Conservation (phyloP, 2,113 vertebrate genomes). For the Oostethus manadensis region DNA sequence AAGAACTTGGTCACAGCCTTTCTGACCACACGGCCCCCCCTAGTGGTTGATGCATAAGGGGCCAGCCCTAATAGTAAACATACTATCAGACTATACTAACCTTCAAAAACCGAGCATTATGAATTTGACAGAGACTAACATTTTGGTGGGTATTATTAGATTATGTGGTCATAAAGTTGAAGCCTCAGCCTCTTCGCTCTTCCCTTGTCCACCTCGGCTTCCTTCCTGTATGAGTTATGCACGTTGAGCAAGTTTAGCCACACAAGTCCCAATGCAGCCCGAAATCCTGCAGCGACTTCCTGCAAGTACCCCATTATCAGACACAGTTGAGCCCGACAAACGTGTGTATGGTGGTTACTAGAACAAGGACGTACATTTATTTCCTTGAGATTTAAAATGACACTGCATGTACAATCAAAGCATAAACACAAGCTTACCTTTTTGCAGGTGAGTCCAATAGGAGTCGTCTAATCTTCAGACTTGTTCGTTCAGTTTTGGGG, state of each 20-base stretch:
- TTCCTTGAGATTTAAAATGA: too few species aligned
- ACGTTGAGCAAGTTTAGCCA: constrained; percentile 35
- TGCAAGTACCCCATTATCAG: background rate
- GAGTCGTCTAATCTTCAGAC: constrained; percentile 10
- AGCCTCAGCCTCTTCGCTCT: constrained; percentile 32
- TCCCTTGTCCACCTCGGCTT: constrained; percentile 47
- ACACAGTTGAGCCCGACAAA: background rate
- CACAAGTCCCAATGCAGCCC: constrained; percentile 5
- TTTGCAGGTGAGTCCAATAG: background rate
- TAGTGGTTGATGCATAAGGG: too few species aligned
- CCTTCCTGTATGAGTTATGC: constrained; percentile 52
- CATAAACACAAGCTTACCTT: background rate
- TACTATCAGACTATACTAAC: too few species aligned
- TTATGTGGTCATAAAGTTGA: constrained; percentile 12
- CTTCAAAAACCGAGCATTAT: background rate
- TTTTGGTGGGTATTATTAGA: too few species aligned
- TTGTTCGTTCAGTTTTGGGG: background rate
- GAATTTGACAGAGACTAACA: too few species aligned
- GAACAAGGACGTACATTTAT: too few species aligned
- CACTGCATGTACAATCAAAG: background rate
- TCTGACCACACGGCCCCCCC: too few species aligned
- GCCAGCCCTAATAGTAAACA: too few species aligned
- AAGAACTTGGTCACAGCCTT: too few species aligned
- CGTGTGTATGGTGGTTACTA: too few species aligned
- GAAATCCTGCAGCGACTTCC: background rate